phyloP scores from a whole-genome alignment of 1,140 invertebrate species.

The Phenacoccus solenopsis region DNA sequence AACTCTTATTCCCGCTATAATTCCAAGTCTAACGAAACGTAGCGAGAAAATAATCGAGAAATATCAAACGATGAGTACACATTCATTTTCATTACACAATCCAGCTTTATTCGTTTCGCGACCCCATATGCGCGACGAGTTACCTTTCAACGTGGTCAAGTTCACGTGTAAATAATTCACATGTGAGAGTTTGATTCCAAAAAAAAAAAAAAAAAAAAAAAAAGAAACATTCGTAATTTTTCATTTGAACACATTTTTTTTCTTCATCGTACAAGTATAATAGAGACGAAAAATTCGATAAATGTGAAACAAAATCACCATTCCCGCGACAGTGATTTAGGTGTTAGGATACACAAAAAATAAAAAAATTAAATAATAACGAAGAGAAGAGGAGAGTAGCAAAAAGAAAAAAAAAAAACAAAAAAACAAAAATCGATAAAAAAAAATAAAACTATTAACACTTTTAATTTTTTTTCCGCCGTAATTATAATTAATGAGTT shows the following conservation, averaged over 20 bases:
- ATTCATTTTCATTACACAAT: no score
- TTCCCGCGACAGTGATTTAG: slow-evolving; percentile 8
- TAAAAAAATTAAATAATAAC: neutral
- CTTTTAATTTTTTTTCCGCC: neutral
- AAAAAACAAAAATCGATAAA: slow-evolving; percentile 3
- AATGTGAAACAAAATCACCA: neutral
- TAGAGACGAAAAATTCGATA: neutral
- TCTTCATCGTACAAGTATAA: neutral
- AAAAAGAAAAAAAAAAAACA: slow-evolving; percentile 6
- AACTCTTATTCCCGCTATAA: no score
- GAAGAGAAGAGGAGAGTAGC: neutral
- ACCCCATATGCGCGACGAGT: neutral
- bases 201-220: no score
- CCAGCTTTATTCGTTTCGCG: neutral
- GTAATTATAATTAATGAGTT: neutral
- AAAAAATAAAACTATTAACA: no score
- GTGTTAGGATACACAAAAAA: neutral
- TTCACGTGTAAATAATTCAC: neutral
- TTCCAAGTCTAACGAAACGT: no score
- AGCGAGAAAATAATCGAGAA: no score
- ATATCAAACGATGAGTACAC: no score
- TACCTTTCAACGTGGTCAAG: no score
- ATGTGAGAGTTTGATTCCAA: neutral
- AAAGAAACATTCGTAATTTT: no score
- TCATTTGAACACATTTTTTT: neutral